Evolutionary conservation across 2,888 invertebrate genomes (phyloP).

Genomic region (Augiades crinisus): DNA sequence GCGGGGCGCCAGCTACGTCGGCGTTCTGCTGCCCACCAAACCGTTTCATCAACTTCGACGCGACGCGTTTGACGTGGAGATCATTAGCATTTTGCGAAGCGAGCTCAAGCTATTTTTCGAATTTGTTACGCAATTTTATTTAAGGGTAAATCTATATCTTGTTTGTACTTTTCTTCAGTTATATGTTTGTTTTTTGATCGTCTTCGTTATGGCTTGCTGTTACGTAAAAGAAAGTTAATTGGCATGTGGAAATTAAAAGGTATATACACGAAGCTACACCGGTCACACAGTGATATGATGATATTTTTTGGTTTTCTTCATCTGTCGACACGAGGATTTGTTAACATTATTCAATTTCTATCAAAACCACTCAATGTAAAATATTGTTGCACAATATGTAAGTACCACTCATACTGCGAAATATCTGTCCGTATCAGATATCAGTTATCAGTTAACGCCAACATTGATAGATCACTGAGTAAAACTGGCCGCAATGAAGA

Average conservation of each 20-base stretch:
- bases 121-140: slow-evolving; percentile 8
- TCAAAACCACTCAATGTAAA: not conserved
- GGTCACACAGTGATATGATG: too few species aligned
- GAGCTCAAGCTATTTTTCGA: slow-evolving; percentile 28
- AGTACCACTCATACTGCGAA: not conserved
- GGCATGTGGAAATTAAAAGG: too few species aligned
- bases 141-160: not conserved
- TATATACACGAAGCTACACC: too few species aligned
- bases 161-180: not conserved
- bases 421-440: not conserved
- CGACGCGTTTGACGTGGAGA: slow-evolving; percentile 39
- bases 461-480: not conserved
- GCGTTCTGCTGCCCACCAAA: slow-evolving; percentile 44
- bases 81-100: slow-evolving; percentile 30
- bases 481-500: not conserved
- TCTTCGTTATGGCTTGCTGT: too few species aligned
- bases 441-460: not conserved
- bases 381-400: not conserved
- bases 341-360: not conserved
- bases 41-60: slow-evolving; percentile 49
- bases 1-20: slow-evolving; percentile 47
- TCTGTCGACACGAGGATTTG: too few species aligned
- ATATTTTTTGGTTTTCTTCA: too few species aligned
- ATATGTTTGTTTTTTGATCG: not conserved
- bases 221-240: too few species aligned